Evolutionary conservation across 2,888 invertebrate species (phyloP).

Genomic region (Hydroisotoma schaefferi): DNA sequence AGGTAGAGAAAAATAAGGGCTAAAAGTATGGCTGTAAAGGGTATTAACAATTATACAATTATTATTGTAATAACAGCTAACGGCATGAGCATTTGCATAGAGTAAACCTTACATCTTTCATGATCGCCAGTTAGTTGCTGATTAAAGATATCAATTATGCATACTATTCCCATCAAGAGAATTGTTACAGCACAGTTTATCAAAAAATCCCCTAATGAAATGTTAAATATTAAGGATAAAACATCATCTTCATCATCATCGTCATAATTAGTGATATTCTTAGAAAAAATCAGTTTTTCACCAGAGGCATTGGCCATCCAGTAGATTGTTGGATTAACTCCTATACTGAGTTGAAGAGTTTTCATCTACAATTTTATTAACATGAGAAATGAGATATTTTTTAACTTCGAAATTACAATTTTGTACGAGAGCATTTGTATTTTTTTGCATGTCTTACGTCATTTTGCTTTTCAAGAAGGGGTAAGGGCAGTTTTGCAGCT

Average conservation of each 20-base stretch:
- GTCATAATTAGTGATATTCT: no score
- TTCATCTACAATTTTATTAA: constrained; percentile 21
- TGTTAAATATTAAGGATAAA: constrained; percentile 1
- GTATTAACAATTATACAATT: no score
- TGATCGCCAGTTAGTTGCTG: constrained; percentile 8
- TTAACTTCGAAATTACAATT: not conserved
- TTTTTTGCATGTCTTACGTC: constrained; percentile 15
- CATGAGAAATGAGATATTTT: not conserved
- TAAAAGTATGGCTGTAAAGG: not conserved
- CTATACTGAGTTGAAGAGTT: constrained; percentile 51
- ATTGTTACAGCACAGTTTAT: constrained; percentile 7
- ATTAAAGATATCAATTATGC: constrained; percentile 13
- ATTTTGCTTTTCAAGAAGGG: constrained; percentile 17
- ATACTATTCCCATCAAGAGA: constrained; percentile 15
- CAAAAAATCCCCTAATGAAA: constrained; percentile 9
- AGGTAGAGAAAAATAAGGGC: constrained; percentile 20
- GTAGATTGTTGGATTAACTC: constrained; percentile 52
- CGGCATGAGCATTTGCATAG: no score
- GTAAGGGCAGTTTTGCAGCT: constrained; percentile 24
- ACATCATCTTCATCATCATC: constrained; percentile 4
- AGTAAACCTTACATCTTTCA: constrained; percentile 19
- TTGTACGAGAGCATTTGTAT: no score
- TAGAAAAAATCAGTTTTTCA: no score
- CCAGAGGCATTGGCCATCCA: no score
- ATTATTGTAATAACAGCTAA: no score